Evolutionary conservation across 2,797 vertebrate species (phyloP), one percentile per base, ranked within the genome.

Genomic region (Notamacropus eugenii): DNA sequence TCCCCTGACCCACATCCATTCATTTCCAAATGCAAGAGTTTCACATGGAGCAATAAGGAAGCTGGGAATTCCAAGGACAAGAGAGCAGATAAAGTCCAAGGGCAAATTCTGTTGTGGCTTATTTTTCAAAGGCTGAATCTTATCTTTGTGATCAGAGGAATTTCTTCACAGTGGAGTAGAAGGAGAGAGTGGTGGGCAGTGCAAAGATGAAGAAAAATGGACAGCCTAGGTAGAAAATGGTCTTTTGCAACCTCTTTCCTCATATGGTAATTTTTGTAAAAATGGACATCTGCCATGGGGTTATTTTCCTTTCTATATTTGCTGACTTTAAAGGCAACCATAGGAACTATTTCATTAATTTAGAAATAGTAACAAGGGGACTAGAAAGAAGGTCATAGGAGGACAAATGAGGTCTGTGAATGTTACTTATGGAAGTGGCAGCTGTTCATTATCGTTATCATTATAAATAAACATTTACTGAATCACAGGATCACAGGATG

Each of bases 401-500:
- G 90, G 28, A 54, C 40, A 55, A 52, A 91, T 54, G 90, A 91
- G 12, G 29, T 52, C 52, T 91, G 90, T 55, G 54, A 31, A 54
- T 91, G 90, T 91, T 91, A 87, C 90, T 54, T 31, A 55, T 5
- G 31, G 90, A 91, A 91, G 52, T 55, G 22, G 90, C 90, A 54
- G 90, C 90, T 91, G 90, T 91, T 91, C 90, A 55, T 55, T 55
- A 91, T 54, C 50, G 4, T 87, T 87, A 27, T 46, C 74, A 46
- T 87, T 46, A 87, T 87, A 87, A 91, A 55, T 55, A 91, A 91
- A 91, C 28, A 91, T 87, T 87, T 87, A 87, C 74, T 87, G 74
- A 46, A 87, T 87, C 74, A 87, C 40, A 87, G 74, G 40, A 50
- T 87, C 74, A 46, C 74, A 50, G 74, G 31, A 87, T 87, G 40